These are phyloP conservation scores for Oryzias dopingdopingensis DNA, from an alignment of 2,797 vertebrate genomes.

Conservation along the genomic window DNA sequence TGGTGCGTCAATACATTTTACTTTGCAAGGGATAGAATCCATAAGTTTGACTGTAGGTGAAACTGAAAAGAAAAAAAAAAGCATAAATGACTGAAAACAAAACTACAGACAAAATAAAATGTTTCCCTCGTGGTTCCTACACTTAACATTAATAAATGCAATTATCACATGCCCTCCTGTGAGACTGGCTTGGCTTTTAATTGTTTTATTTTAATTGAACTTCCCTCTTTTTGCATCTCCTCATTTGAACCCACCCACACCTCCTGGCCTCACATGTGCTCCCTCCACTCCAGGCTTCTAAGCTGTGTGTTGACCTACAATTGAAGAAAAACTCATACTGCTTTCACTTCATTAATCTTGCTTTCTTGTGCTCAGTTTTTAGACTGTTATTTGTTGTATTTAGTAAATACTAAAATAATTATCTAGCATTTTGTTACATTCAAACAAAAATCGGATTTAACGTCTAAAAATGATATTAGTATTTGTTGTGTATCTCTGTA, in stretches of 20 bases:
- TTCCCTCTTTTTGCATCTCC: slow-evolving; percentile 14
- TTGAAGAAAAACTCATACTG: slow-evolving; percentile 26
- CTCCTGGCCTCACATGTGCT: slow-evolving; percentile 12
- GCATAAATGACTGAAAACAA: too few species aligned
- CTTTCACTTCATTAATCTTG: slow-evolving; percentile 16
- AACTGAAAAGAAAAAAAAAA: background rate
- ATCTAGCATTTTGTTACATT: background rate
- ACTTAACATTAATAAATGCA: background rate
- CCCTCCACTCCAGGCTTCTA: slow-evolving; percentile 22
- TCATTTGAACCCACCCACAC: background rate
- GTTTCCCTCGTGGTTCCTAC: background rate
- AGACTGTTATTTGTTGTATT: background rate
- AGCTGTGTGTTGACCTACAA: slow-evolving; percentile 33
- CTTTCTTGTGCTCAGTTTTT: background rate
- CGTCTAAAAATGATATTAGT: background rate
- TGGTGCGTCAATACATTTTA: background rate
- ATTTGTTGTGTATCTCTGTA: background rate
- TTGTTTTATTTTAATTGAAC: slow-evolving; percentile 27
- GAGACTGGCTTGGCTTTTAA: background rate
- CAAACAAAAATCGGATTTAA: background rate
- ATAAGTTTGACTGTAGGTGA: background rate
- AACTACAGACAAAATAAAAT: background rate
- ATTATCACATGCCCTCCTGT: background rate
- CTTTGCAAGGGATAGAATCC: background rate
- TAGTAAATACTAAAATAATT: slow-evolving; percentile 1